Evolutionary conservation across 2,797 vertebrate genomes (phyloP), one percentile per base, ranked within the genome.

Genomic region (Notolabrus celidotus): DNA sequence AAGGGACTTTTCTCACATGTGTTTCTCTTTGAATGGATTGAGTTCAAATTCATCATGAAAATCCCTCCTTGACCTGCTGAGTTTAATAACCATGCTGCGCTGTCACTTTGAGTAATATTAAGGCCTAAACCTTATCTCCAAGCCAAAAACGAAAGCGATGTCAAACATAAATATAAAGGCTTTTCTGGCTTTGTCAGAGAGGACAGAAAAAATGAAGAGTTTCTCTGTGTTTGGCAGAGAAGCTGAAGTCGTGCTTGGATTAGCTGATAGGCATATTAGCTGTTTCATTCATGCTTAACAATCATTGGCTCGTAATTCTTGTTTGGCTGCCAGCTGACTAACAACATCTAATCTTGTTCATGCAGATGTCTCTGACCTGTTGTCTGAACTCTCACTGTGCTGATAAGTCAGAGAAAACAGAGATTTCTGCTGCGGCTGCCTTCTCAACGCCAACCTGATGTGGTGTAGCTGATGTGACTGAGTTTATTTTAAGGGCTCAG

Each of bases 11-110:
- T 53, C 46, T 15, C 36, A 38, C 23, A 25, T 27, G 15, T 47
- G 59, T 41, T 55, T 43, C 43, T 62, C 34, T 49, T 54, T 16
- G 19, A 61, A 9, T 20, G 7, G 52, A 46, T 22, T 11, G 33
- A 41, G 27, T 12, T 46, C 7, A 15, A 47, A n/a, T 59, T 53
- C 60, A 42, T 20, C 47, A 65, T 55, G 42, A 43, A 43, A 52
- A 29, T 45, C 29, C 23, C 16, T 33, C 14, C 31, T n/a, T 22
- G 36, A 38, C 50, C 31, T 43, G 5, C 31, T 50, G 5, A 49
- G 55, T 33, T 39, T 38, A 51, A 23, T 23, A 53, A 57, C 5
- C 2, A 8, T 1, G 14, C 29, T 23, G 49, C 4, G 3, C n/a
- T 46, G 51, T 49, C 27, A 17, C 34, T 57, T 16, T 66, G 50